These are phyloP conservation scores for Psittacula derbiana DNA, from an alignment of 2,797 vertebrate genomes.

Conservation along the genomic window DNA sequence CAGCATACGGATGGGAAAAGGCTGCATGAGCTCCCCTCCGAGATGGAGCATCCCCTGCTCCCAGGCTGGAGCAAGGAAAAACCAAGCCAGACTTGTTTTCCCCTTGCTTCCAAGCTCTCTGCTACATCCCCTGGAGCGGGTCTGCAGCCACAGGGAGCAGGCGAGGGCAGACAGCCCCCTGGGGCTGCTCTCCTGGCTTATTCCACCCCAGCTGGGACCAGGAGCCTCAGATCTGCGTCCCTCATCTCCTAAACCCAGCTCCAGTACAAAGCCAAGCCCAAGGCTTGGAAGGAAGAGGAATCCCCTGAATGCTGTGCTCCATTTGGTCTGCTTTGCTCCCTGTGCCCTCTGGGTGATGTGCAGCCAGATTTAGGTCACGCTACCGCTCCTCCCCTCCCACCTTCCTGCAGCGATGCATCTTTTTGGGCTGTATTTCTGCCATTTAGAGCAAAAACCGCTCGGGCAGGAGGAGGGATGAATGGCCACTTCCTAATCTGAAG, in stretches of 20 bases:
- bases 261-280: slow-evolving; percentile 41
- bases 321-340: slow-evolving; percentile 40
- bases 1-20: not conserved
- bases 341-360: not conserved
- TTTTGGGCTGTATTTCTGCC: not conserved
- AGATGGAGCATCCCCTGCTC: not conserved
- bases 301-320: not conserved
- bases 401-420: not conserved
- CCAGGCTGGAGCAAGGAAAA: not conserved
- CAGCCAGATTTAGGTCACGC: slow-evolving; percentile 27
- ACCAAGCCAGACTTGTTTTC: not conserved
- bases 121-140: fast-evolving
- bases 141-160: not conserved
- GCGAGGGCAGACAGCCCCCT: not conserved
- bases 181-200: not conserved
- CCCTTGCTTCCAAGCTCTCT: not conserved
- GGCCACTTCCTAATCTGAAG: not conserved
- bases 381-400: not conserved
- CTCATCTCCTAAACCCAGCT: not conserved
- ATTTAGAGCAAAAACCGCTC: not conserved
- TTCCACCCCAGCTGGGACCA: not conserved
- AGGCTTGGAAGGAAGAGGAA: slow-evolving; percentile 15
- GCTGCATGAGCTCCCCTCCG: not conserved
- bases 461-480: not conserved
- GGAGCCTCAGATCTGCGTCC: not conserved